phyloP scores from a whole-genome alignment of 2,888 invertebrate genomes.

The Acholoe squamosa region DNA sequence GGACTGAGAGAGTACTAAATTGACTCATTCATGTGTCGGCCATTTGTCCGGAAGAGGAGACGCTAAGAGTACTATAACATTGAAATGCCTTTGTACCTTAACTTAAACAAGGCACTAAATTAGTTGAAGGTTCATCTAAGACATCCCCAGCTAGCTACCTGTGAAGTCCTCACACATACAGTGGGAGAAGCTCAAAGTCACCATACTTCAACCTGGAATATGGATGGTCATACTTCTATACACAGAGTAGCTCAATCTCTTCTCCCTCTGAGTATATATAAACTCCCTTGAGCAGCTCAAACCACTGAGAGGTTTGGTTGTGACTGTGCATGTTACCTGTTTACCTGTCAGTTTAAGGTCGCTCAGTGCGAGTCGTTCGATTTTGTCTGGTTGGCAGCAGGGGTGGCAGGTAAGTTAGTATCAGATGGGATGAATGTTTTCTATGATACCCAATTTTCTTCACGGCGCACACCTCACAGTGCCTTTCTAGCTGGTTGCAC shows the following conservation, averaged over 20 bases:
- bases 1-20: no score
- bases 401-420: neutral
- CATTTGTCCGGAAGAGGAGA: no score
- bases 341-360: constrained; percentile 7
- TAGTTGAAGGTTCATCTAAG: no score
- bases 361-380: neutral
- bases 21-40: no score
- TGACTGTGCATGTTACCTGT: constrained; percentile 3
- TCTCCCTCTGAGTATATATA: neutral
- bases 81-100: no score
- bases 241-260: neutral
- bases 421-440: neutral
- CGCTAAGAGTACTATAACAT: no score
- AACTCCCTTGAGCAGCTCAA: neutral
- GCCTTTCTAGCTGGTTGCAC: neutral
- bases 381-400: neutral
- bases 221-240: no score
- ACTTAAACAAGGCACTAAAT: no score
- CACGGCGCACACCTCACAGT: neutral
- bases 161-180: no score
- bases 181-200: no score
- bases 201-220: no score
- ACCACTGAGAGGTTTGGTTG: neutral
- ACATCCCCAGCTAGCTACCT: no score
- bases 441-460: neutral